Evolutionary conservation across 2,113 vertebrate genomes (phyloP).

Genomic region (Abramis brama): DNA sequence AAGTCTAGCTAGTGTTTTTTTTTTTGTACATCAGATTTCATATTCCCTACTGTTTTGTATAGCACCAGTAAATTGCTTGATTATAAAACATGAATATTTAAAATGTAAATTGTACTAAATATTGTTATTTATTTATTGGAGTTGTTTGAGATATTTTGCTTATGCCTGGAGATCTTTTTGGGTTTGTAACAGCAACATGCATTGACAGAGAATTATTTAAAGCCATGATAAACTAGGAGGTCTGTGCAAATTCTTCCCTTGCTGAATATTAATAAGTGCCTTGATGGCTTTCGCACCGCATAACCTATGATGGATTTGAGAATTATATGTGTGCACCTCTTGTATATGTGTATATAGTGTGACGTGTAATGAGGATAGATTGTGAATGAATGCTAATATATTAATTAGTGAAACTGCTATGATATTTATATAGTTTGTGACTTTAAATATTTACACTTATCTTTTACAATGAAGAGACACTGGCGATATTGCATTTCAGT

Average conservation of each 20-base stretch:
- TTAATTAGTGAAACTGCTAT: not conserved
- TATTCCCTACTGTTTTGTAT: not conserved
- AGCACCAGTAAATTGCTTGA: conserved; percentile 40
- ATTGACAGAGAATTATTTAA: conserved; percentile 27
- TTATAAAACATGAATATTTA: conserved; percentile 52
- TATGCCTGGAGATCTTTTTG: conserved; percentile 34
- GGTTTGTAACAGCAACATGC: conserved; percentile 38
- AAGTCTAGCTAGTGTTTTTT: conserved; percentile 62
- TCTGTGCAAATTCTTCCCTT: not conserved
- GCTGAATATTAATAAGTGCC: conserved; percentile 38
- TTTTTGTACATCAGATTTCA: not conserved
- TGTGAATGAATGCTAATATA: not conserved
- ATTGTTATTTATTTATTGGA: conserved; percentile 51
- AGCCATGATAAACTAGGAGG: conserved; percentile 35
- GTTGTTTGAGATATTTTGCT: conserved; percentile 36
- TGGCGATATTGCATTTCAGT: not conserved
- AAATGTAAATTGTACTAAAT: conserved; percentile 51
- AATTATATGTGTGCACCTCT: not conserved
- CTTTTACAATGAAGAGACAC: not conserved
- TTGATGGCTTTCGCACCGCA: conserved; percentile 27
- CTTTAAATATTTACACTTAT: not conserved
- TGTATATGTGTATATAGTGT: not conserved
- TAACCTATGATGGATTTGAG: not conserved
- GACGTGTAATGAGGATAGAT: not conserved
- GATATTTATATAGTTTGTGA: not conserved